Conservation (phyloP, 2,888 invertebrate species). For the Drosophila nr. perissopoda region DNA sequence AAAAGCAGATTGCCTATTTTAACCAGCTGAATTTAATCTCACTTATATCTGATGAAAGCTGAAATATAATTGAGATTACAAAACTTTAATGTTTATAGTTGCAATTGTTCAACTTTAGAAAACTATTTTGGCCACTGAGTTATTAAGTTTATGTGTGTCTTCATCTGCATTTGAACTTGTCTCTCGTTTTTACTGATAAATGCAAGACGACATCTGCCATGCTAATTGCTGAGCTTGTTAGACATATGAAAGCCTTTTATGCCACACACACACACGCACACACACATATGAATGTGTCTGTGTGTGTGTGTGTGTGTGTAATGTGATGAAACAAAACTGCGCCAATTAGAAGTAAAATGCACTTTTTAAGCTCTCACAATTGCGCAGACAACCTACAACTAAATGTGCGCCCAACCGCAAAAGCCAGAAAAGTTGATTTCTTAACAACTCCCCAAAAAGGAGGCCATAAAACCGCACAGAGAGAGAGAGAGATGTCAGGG, state of each 20-base stretch:
- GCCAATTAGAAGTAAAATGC: conserved; percentile 77
- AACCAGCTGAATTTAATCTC: conserved; percentile 1
- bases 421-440: conserved; percentile 76
- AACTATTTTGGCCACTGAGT: conserved; percentile 14
- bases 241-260: conserved; percentile 59
- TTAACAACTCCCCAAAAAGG: conserved; percentile 64
- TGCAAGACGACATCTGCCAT: conserved; percentile 39
- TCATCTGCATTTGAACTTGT: conserved; percentile 13
- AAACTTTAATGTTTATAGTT: background rate
- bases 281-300: background rate
- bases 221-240: conserved; percentile 79
- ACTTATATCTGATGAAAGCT: background rate
- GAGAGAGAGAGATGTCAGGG: conserved; percentile 46
- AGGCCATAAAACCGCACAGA: conserved; percentile 60
- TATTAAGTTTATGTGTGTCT: conserved; percentile 16
- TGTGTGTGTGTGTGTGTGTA: conserved; percentile 37
- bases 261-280: conserved; percentile 14
- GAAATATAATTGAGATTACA: conserved; percentile 4
- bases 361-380: conserved; percentile 70
- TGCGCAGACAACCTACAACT: conserved; percentile 34
- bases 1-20: background rate
- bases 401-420: conserved; percentile 69
- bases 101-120: background rate
- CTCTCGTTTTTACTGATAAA: conserved; percentile 16
- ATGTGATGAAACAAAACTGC: conserved; percentile 76